These are phyloP conservation scores for Acanthiza pusilla DNA, from an alignment of 2,797 vertebrate species.

Conservation along the genomic window DNA sequence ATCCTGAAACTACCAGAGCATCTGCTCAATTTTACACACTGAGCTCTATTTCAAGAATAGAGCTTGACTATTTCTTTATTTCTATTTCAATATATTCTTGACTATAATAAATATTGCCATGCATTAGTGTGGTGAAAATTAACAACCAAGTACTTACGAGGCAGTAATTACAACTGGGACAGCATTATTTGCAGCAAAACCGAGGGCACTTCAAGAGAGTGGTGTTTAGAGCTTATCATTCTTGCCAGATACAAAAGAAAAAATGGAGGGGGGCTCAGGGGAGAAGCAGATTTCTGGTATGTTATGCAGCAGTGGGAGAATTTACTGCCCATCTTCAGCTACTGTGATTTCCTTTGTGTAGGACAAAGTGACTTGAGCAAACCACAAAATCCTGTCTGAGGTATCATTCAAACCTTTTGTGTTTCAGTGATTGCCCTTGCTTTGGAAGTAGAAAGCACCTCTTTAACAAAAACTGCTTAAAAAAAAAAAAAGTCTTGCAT, in stretches of 20 bases:
- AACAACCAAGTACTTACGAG: not conserved
- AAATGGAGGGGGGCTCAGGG: rapidly evolving
- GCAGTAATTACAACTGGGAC: not conserved
- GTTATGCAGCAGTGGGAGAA: not conserved
- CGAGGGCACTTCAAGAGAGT: not conserved
- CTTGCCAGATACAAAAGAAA: not conserved
- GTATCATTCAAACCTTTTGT: not conserved
- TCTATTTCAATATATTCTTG: not conserved
- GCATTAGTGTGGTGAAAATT: not conserved
- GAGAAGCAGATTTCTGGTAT: not conserved
- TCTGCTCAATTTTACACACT: not conserved
- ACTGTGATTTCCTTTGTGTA: not conserved
- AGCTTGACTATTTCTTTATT: too few relatives aligned
- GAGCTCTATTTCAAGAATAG: not conserved
- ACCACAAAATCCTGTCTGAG: not conserved
- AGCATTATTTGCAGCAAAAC: not conserved
- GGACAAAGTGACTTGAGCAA: not conserved
- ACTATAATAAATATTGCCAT: not conserved
- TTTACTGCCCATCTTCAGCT: not conserved
- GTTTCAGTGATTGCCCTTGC: not conserved
- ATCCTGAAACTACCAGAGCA: not conserved
- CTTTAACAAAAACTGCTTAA: not conserved
- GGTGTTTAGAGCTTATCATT: not conserved
- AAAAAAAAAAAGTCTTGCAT: not conserved
- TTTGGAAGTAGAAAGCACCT: not conserved